Conservation (phyloP, 2,113 vertebrate genomes). For the Tenebrosternarchus preto region DNA sequence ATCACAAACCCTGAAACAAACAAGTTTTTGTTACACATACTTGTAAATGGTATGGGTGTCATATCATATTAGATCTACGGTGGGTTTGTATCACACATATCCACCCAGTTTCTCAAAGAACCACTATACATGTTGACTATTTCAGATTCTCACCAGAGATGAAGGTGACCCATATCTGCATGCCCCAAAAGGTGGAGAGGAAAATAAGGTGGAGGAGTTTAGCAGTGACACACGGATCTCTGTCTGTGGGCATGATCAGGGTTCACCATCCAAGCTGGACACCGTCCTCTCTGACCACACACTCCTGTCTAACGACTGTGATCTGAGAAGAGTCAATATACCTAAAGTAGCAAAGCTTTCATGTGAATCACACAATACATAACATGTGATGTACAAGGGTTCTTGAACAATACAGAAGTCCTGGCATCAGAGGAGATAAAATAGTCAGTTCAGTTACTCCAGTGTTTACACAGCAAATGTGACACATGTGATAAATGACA, state of each 20-base stretch:
- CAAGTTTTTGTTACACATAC: neutral
- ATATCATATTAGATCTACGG: neutral
- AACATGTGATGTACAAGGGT: neutral
- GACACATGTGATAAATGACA: neutral
- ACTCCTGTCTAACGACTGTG: neutral
- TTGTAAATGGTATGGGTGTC: neutral
- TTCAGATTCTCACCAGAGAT: conserved; percentile 73
- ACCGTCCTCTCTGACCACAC: neutral
- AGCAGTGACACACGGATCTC: conserved; percentile 67
- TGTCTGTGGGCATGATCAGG: conserved; percentile 67
- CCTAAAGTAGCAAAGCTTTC: neutral
- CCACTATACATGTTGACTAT: neutral
- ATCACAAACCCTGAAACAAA: conserved; percentile 75
- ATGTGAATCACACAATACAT: neutral
- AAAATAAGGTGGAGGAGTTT: conserved; percentile 80
- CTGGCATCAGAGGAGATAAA: neutral
- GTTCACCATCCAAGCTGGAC: conserved; percentile 1
- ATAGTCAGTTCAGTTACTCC: neutral
- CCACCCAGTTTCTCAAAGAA: neutral
- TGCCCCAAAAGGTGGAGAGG: conserved; percentile 83
- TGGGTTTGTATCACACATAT: neutral
- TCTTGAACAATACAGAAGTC: too few species aligned
- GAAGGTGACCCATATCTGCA: conserved; percentile 84
- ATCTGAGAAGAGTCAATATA: neutral
- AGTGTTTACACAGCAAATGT: neutral